phyloP scores from a whole-genome alignment of 2,888 invertebrate genomes.

The Chalcis sispes region DNA sequence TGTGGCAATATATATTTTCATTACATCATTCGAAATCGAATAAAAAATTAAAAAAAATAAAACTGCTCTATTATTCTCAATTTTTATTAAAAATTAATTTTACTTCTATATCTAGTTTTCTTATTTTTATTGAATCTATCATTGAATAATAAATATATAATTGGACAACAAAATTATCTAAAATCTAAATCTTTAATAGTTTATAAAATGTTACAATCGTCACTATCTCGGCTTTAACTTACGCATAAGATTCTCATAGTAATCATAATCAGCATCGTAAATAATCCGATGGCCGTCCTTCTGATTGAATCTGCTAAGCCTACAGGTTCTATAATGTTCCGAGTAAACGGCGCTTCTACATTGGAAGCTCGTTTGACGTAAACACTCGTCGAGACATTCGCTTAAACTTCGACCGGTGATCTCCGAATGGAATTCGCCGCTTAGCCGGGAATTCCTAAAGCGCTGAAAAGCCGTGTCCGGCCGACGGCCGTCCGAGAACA shows the following conservation, averaged over 20 bases:
- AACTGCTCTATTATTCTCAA: too few relatives aligned
- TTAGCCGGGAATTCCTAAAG: slow-evolving; percentile 90
- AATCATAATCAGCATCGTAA: slow-evolving; percentile 94
- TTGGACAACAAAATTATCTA: too few relatives aligned
- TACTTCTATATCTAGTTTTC: too few relatives aligned
- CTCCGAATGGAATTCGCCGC: slow-evolving; percentile 93
- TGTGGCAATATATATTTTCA: slow-evolving; percentile 53
- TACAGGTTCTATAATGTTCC: slow-evolving; percentile 89
- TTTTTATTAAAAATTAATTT: too few relatives aligned
- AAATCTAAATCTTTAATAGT: too few relatives aligned
- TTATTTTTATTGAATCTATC: too few relatives aligned
- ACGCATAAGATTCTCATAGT: slow-evolving; percentile 96
- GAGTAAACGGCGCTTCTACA: slow-evolving; percentile 93
- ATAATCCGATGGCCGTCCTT: slow-evolving; percentile 91
- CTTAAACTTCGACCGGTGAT: slow-evolving; percentile 91
- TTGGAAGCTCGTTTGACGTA: slow-evolving; percentile 92
- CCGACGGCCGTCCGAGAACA: slow-evolving; percentile 87
- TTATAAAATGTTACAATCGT: background rate
- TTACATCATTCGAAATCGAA: background rate
- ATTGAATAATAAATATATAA: too few relatives aligned
- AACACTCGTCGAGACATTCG: slow-evolving; percentile 93
- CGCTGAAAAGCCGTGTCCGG: slow-evolving; percentile 94
- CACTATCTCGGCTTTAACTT: slow-evolving; percentile 73
- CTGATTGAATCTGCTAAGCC: slow-evolving; percentile 90
- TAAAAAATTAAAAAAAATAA: too few relatives aligned